Conservation (phyloP, 1,140 invertebrate species). For the Drosophila repleta region DNA sequence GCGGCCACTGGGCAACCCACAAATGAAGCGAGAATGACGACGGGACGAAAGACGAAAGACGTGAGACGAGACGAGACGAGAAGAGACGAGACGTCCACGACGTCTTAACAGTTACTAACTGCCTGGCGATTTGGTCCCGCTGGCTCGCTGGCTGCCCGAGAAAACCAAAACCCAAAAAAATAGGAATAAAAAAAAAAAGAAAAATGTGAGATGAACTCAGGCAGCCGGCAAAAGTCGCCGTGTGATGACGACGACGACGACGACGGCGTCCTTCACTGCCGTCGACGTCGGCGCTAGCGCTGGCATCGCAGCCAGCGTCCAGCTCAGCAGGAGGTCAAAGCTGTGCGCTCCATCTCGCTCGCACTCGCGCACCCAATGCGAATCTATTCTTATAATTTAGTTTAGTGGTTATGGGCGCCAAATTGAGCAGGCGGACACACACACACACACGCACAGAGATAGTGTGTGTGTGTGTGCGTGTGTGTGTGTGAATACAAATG, state of each 20-base stretch:
- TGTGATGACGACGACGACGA: conserved; percentile 16
- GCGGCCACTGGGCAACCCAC: conserved; percentile 22
- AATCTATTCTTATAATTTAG: conserved; percentile 51
- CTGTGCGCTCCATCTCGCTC: conserved; percentile 14
- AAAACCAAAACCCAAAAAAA: not conserved
- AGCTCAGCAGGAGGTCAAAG: conserved; percentile 51
- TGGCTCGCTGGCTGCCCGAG: not conserved
- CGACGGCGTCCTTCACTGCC: conserved; percentile 59
- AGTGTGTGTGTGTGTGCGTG: conserved; percentile 5
- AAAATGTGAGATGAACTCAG: conserved; percentile 42
- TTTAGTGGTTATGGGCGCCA: conserved; percentile 46
- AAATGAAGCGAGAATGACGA: conserved; percentile 48
- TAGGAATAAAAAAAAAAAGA: not conserved
- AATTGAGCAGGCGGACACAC: conserved; percentile 35
- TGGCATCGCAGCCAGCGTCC: conserved; percentile 28
- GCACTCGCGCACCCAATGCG: conserved; percentile 8
- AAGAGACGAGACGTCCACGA: conserved; percentile 65
- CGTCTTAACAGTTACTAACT: conserved; percentile 83
- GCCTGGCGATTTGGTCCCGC: conserved; percentile 54
- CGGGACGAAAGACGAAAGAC: no score
- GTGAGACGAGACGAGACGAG: not conserved
- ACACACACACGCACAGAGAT: not conserved
- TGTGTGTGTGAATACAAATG: conserved; percentile 64
- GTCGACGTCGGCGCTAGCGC: conserved; percentile 12
- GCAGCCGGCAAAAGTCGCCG: conserved; percentile 71